Base-by-base conservation (phyloP, 2,888 invertebrate genomes). In the Campoplex nolae region DNA sequence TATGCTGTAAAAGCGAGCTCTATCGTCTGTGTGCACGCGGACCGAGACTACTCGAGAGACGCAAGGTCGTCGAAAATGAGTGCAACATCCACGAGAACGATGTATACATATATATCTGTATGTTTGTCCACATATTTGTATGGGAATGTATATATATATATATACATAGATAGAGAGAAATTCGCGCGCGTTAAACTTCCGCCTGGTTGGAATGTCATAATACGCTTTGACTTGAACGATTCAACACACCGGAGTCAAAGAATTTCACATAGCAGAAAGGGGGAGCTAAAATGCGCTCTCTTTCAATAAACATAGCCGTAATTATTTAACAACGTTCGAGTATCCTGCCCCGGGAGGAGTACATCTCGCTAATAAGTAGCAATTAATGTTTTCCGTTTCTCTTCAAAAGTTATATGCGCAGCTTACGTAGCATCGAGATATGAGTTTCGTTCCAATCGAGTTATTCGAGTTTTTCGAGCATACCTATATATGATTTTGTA, bases 41-140 rank as follows among this genome's bases (percentile, higher is more conserved):
- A 54, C 48, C 73, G 56, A 75, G 82, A 75, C 42, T 58, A 58
- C 76, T 38, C 76, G 77, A 73, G 87, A 77, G 84, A 84, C 81
- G 82, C 82, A 87, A 87, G 87, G 87, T 87, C 87, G 87, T 87
- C 87, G 87, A 87, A 87, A 87, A 87, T 81, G 87, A 87, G 86
- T 84, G 84, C 84, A 78, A 51, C 70, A 42, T 42, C 73, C 68
- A 35, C 38, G 78, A 68, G 77, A 81, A 76, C 23, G 23, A 32
- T 67, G 54, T 48, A 18, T 65, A 56, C 11, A 16, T 18, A 76
- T 28, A 45, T 67, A 11, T 28, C 35, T 62, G 65, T 67, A 74
- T 54, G 74, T 28, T 65, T 71, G 18, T 65, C 42, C 65, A 70
- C 51, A 28, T 38, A 51, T 42, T 56, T 67, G 32, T 45, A 38